These are phyloP conservation scores for Semnornis frantzii DNA, from an alignment of 2,113 vertebrate genomes.

Conservation along the genomic window DNA sequence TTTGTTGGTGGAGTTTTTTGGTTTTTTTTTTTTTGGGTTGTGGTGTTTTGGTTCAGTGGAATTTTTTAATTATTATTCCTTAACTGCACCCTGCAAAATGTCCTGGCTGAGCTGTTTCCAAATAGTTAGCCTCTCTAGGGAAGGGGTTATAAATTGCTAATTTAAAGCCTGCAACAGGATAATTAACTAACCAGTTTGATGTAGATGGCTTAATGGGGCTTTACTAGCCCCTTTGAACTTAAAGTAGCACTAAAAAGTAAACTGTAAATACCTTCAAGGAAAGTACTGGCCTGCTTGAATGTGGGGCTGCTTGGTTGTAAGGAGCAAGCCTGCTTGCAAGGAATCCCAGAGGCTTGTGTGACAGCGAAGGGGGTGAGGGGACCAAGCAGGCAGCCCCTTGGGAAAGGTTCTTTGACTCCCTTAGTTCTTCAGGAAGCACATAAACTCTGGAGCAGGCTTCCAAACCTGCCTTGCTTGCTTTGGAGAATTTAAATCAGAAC, in stretches of 20 bases:
- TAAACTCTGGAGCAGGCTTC: slow-evolving; percentile 17
- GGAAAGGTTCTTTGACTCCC: neutral
- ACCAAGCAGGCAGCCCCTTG: neutral
- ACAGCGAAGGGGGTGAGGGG: slow-evolving; percentile 5
- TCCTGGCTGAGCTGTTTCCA: slow-evolving; percentile 36
- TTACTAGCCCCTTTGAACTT: slow-evolving; percentile 65
- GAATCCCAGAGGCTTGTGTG: slow-evolving; percentile 5
- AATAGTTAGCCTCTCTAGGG: slow-evolving; percentile 57
- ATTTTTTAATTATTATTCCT: neutral
- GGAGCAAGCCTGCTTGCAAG: slow-evolving; percentile 37
- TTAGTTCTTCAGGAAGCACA: slow-evolving; percentile 9
- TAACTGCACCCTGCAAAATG: slow-evolving; percentile 40
- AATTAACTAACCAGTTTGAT: slow-evolving; percentile 71
- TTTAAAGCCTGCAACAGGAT: slow-evolving; percentile 61
- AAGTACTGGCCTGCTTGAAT: slow-evolving; percentile 41
- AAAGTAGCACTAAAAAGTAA: slow-evolving; percentile 69
- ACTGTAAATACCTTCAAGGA: slow-evolving; percentile 69
- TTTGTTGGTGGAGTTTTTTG: neutral
- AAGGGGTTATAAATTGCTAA: slow-evolving; percentile 66
- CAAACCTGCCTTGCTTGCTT: slow-evolving; percentile 61
- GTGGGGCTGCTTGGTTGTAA: neutral
- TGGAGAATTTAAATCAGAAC: slow-evolving; percentile 50
- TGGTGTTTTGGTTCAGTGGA: neutral
- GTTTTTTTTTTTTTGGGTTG: too few species aligned
- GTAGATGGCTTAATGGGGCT: slow-evolving; percentile 67